Base-by-base conservation (phyloP, 92 coral and sea anemone species). In the Epizoanthus ramosus region DNA sequence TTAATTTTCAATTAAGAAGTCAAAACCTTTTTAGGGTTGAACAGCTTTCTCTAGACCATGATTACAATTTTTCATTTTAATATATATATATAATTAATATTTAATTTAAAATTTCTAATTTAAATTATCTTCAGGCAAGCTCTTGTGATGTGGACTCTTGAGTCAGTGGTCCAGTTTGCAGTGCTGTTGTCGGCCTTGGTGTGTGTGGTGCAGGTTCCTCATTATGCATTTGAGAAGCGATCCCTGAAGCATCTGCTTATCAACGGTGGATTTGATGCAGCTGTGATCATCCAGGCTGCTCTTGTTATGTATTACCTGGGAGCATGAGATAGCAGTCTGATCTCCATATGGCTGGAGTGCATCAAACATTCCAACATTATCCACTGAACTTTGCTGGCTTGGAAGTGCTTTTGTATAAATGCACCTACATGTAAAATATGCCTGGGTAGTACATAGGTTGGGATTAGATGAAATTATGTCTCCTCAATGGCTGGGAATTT, bases 141-240 rank as follows among this genome's bases (percentile, higher is more conserved):
- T 54, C 3, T 73, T 73, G 64, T 16, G 3, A 3, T 39, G 12
- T 73, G 43, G 61, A 73, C 16, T 41, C 47, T 73, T 73, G 63
- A 52, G 24, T 60, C 18, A 6, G 50, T 54, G 63, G 24, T 53
- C 79, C 39, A 73, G 64, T 24, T 73, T 54, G 43, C 79, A 4
- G 14, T 73, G 79, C 35, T 73, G 58, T 4, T 73, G 79, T 73
- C 79, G 53, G 45, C 45, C 1, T 14, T 73, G 50, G 63, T 54
- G 22, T 53, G 63, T 73, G 37, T 6, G 6, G 61, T 73, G 19
- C 79, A 53, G 57, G 79, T 73, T 53, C 79, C 79, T 9, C 79
- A 73, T n/a, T 73, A 73, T 53, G 60, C 24, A 23, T 73, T 73
- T 25, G 79, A 73, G 43, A 39, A 39, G 1, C 53, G 33, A 50